Percentiles rank a stretch among this genome's conserved stretches.
Conservation (phyloP, 2,113 vertebrate species). For the Psilopsiagon aymara region DNA sequence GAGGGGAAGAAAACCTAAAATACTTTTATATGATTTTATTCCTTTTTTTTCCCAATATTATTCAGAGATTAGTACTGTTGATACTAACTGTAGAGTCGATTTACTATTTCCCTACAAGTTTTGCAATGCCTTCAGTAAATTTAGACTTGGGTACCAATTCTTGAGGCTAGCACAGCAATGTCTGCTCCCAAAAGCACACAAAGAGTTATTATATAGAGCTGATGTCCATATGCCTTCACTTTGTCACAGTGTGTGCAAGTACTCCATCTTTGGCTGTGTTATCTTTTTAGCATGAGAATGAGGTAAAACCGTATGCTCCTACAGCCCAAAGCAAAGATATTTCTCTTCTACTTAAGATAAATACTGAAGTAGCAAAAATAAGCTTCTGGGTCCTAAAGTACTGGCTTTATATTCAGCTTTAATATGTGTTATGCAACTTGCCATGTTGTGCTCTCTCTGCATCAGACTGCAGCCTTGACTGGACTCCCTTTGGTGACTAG, state of each 20-base stretch:
- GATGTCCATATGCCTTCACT: background rate
- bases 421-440: too few relatives aligned
- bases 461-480: background rate
- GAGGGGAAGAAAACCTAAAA: background rate
- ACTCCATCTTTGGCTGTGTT: background rate
- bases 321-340: background rate
- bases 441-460: background rate
- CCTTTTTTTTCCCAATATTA: background rate
- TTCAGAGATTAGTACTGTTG: background rate
- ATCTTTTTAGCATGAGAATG: background rate
- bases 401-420: too few relatives aligned
- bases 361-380: background rate
- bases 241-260: background rate
- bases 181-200: background rate
- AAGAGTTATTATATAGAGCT: background rate
- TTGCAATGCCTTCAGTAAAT: background rate
- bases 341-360: background rate
- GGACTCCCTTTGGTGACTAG: background rate
- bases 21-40: background rate
- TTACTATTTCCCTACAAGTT: background rate
- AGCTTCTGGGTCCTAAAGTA: background rate
- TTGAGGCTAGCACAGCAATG: background rate
- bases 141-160: background rate
- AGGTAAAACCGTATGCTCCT: background rate
- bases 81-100: background rate